These are phyloP conservation scores for Parus major DNA, from an alignment of 2,113 vertebrate genomes.

Conservation along the genomic window DNA sequence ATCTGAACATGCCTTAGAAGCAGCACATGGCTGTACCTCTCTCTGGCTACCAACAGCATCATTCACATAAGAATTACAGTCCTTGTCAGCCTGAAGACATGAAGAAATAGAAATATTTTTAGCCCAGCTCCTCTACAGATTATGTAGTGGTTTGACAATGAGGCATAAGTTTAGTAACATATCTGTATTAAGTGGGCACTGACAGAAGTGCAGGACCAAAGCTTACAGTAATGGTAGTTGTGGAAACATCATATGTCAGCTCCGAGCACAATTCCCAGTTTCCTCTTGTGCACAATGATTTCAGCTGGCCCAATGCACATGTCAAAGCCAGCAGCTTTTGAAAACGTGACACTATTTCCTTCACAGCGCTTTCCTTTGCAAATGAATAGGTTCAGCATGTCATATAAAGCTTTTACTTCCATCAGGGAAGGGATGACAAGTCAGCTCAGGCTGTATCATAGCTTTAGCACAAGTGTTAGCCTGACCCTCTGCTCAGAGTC, in stretches of 20 bases:
- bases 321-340: not conserved
- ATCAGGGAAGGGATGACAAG: not conserved
- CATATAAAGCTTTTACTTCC: not conserved
- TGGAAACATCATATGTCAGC: not conserved
- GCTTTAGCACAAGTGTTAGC: not conserved
- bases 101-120: not conserved
- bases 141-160: not conserved
- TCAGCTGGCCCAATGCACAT: not conserved
- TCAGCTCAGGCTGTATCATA: not conserved
- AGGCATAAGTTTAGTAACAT: not conserved
- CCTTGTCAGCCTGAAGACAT: not conserved
- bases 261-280: not conserved
- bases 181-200: not conserved
- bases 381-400: not conserved
- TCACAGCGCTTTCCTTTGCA: not conserved
- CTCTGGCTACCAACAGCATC: not conserved
- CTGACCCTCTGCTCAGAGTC: not conserved
- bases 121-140: not conserved
- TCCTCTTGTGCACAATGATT: not conserved
- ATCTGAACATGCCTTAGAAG: not conserved
- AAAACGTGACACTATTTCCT: not conserved
- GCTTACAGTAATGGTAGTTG: not conserved
- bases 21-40: not conserved
- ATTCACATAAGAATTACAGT: not conserved
- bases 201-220: not conserved